These are phyloP conservation scores for Plutella xylostella DNA, from an alignment of 2,888 invertebrate genomes.

Conservation along the genomic window DNA sequence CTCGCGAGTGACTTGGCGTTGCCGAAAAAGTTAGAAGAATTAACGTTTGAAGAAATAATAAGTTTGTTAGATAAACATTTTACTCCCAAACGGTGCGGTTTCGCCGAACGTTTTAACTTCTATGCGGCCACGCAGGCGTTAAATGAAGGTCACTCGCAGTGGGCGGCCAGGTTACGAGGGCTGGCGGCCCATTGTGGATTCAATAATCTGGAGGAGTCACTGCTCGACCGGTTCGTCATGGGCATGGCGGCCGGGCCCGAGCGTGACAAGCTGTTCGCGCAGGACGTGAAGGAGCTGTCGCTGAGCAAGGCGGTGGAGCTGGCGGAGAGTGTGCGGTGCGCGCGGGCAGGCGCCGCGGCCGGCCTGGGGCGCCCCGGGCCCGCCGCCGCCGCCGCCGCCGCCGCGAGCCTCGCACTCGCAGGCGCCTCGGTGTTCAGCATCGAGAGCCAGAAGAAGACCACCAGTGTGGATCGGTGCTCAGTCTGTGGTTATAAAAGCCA, in stretches of 20 bases:
- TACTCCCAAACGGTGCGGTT: too few species aligned
- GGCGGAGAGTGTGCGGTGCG: neutral
- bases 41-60: too few species aligned
- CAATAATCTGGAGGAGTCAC: slow-evolving; percentile 13
- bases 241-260: neutral
- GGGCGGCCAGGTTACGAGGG: slow-evolving; percentile 16
- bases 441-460: too few species aligned
- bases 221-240: slow-evolving; percentile 17
- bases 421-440: too few species aligned
- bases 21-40: too few species aligned
- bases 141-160: too few species aligned
- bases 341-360: neutral
- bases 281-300: neutral
- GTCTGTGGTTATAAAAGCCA: slow-evolving; percentile 21
- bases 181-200: slow-evolving; percentile 16
- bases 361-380: too few species aligned
- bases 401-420: neutral
- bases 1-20: too few species aligned
- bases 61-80: too few species aligned
- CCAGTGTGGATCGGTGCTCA: slow-evolving; percentile 10
- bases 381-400: neutral
- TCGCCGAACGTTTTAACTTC: too few species aligned
- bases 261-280: neutral
- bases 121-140: too few species aligned
- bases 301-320: neutral